Evolutionary conservation across 2,113 vertebrate species (phyloP).

Genomic region (Aphyosemion australe): DNA sequence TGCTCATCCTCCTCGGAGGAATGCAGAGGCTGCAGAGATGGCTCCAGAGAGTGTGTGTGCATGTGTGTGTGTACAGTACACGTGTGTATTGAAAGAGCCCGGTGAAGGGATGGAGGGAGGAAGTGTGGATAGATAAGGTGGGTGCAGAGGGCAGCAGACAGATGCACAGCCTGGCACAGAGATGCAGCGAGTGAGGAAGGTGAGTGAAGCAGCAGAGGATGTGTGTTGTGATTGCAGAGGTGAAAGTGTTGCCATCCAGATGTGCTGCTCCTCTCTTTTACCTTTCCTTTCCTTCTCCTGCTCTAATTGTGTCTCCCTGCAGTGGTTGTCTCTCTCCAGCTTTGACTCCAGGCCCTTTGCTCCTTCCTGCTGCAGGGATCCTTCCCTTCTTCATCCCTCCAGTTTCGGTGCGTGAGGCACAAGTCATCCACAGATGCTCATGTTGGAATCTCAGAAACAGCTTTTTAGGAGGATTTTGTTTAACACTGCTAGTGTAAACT

Average conservation of each 20-base stretch:
- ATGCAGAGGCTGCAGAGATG: conserved; percentile 25
- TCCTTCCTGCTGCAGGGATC: conserved; percentile 41
- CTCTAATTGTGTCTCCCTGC: conserved; percentile 48
- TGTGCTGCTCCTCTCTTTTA: conserved; percentile 39
- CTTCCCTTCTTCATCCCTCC: conserved; percentile 56
- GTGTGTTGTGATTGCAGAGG: conserved; percentile 60
- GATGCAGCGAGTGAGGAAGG: conserved; percentile 27
- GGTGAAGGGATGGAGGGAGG: conserved; percentile 36
- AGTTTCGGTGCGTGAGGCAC: no score
- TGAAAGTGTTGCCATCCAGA: conserved; percentile 58
- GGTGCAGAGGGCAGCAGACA: conserved; percentile 73
- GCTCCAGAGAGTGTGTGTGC: conserved; percentile 6
- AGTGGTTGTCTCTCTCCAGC: conserved; percentile 23
- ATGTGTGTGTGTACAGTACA: conserved; percentile 9
- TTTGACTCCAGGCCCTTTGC: conserved; percentile 40
- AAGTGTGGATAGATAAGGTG: conserved; percentile 53
- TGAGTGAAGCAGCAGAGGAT: conserved; percentile 55
- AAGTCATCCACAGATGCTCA: background rate
- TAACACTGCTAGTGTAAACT: no score
- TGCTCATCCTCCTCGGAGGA: conserved; percentile 57
- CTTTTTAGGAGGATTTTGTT: no score
- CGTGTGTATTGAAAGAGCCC: conserved; percentile 17
- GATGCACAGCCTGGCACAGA: conserved; percentile 46
- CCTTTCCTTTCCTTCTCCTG: conserved; percentile 23
- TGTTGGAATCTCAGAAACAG: no score